These are phyloP conservation scores for Nannoperca australis DNA, from an alignment of 2,797 vertebrate genomes.

Conservation along the genomic window DNA sequence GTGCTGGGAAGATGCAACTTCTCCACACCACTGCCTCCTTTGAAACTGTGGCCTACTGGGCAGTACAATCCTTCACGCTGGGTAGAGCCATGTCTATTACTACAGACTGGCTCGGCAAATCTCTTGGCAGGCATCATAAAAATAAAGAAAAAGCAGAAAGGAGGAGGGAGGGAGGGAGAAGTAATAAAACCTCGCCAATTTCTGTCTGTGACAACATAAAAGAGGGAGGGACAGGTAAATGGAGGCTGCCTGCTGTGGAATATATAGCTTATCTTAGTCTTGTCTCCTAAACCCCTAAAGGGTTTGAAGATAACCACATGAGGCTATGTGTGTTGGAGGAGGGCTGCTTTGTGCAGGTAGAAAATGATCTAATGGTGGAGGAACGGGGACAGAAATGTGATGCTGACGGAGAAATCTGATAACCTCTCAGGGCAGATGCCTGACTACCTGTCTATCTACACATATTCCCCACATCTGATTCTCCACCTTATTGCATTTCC, in stretches of 20 bases:
- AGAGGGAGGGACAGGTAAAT: slow-evolving; percentile 60
- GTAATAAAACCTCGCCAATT: slow-evolving; percentile 67
- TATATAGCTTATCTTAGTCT: slow-evolving; percentile 61
- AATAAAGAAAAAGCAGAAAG: slow-evolving; percentile 8
- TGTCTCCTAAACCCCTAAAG: slow-evolving; percentile 47
- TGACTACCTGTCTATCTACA: slow-evolving; percentile 34
- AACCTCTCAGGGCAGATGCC: slow-evolving; percentile 40
- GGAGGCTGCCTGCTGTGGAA: slow-evolving; percentile 48
- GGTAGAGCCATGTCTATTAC: slow-evolving; percentile 63
- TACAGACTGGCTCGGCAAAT: slow-evolving; percentile 62
- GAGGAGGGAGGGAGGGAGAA: neutral
- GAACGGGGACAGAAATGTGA: slow-evolving; percentile 59
- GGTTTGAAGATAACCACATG: slow-evolving; percentile 59
- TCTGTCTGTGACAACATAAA: slow-evolving; percentile 68
- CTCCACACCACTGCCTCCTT: slow-evolving; percentile 64
- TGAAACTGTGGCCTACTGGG: slow-evolving; percentile 68
- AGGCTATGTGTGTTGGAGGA: slow-evolving; percentile 34
- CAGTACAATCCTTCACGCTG: slow-evolving; percentile 62
- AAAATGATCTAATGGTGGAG: slow-evolving; percentile 56
- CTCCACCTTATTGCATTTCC: slow-evolving; percentile 30
- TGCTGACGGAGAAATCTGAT: slow-evolving; percentile 62
- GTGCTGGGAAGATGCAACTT: slow-evolving; percentile 49
- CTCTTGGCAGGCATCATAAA: slow-evolving; percentile 57
- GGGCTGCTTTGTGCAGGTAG: slow-evolving; percentile 47
- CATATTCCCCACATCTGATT: neutral